A percentile compares a stretch with the other conserved stretches of the same genome.
Evolutionary conservation across 2,888 invertebrate genomes (phyloP).

Genomic region (Drosophila multiciliata): DNA sequence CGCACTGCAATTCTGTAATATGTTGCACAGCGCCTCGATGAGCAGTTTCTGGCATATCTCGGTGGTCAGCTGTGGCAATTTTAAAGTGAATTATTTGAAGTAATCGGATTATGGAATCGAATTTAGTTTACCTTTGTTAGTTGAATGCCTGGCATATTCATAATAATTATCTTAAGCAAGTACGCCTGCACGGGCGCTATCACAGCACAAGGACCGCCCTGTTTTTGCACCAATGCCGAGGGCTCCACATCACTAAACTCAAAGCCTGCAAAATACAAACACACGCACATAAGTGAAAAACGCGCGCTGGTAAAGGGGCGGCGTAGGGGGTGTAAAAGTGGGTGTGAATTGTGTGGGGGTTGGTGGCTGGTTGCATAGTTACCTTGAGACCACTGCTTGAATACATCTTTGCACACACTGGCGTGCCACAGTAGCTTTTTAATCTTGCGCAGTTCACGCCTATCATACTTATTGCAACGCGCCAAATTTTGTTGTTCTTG

Average conservation of each 20-base stretch:
- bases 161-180: conserved; percentile 91
- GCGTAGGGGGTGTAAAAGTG: conserved; percentile 8
- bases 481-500: conserved; percentile 27
- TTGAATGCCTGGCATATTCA: conserved; percentile 86
- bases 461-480: conserved; percentile 65
- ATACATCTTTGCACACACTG: conserved; percentile 93
- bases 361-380: conserved; percentile 27
- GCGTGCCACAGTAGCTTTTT: conserved; percentile 94
- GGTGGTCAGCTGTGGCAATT: conserved; percentile 86
- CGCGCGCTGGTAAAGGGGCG: conserved; percentile 32
- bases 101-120: background rate
- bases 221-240: conserved; percentile 94
- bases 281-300: conserved; percentile 28
- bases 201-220: conserved; percentile 96
- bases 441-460: conserved; percentile 89
- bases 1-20: conserved; percentile 90
- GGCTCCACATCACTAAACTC: conserved; percentile 94
- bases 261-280: conserved; percentile 88
- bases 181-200: conserved; percentile 96
- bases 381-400: conserved; percentile 96
- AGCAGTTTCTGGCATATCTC: conserved; percentile 90
- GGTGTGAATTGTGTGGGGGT: background rate
- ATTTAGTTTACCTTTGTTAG: conserved; percentile 85
- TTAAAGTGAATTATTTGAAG: conserved; percentile 20
- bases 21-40: conserved; percentile 91